phyloP scores from a whole-genome alignment of 2,113 vertebrate species.

The Lycocorax pyrrhopterus region DNA sequence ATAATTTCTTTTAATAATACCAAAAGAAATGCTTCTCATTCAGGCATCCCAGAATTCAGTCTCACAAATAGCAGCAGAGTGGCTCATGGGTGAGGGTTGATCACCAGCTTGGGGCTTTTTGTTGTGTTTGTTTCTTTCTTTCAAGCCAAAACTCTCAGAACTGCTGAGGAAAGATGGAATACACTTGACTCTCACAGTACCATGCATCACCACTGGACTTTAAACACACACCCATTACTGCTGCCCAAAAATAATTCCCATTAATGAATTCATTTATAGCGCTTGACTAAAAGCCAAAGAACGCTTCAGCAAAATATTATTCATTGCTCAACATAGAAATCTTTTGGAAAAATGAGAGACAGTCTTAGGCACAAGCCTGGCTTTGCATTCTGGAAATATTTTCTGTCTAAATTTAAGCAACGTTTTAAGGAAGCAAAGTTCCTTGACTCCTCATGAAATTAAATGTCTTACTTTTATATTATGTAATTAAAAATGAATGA shows the following conservation, averaged over 20 bases:
- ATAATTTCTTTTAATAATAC: not conserved
- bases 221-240: not conserved
- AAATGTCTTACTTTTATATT: not conserved
- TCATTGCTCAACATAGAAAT: not conserved
- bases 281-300: not conserved
- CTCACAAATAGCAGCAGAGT: rapidly evolving
- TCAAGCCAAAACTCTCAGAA: not conserved
- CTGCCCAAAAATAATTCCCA: not conserved
- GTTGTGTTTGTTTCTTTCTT: not conserved
- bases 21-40: not conserved
- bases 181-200: not conserved
- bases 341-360: not conserved
- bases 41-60: not conserved
- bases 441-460: not conserved
- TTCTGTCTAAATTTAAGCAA: not conserved
- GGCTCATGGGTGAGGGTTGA: not conserved
- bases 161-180: not conserved
- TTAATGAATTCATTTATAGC: not conserved
- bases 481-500: not conserved
- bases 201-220: not conserved
- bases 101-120: not conserved
- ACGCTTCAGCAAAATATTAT: not conserved
- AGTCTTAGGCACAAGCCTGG: not conserved
- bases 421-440: not conserved
- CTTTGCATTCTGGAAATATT: not conserved